phyloP scores from a whole-genome alignment of 2,113 vertebrate species.

The Pampusana beccarii region DNA sequence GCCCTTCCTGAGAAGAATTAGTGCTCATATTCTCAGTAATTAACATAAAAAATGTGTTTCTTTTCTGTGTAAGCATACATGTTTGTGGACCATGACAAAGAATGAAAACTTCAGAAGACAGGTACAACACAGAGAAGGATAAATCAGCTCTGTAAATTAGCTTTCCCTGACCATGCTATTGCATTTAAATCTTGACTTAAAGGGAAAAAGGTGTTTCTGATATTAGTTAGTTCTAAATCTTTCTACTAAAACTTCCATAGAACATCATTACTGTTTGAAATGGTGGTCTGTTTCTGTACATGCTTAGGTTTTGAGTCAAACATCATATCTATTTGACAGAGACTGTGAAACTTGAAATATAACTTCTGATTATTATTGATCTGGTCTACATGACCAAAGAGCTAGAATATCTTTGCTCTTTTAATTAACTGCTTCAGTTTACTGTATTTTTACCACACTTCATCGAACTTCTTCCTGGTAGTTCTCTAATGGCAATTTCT shows the following conservation, averaged over 20 bases:
- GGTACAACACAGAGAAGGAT: background rate
- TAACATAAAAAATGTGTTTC: background rate
- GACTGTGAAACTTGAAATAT: background rate
- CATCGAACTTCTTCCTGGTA: background rate
- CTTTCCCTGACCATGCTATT: background rate
- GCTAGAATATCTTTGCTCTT: background rate
- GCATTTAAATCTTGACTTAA: background rate
- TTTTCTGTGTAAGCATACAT: background rate
- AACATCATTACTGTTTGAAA: background rate
- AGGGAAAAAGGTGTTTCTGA: background rate
- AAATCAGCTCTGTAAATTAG: background rate
- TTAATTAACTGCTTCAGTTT: background rate
- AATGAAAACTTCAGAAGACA: background rate
- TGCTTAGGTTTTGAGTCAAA: background rate
- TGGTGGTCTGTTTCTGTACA: background rate
- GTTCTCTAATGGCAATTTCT: background rate
- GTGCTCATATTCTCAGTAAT: background rate
- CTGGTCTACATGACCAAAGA: background rate
- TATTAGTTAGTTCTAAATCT: background rate
- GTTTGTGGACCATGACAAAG: background rate
- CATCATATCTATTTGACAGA: background rate
- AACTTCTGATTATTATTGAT: background rate
- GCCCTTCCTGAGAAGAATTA: background rate
- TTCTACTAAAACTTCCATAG: background rate
- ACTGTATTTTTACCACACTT: background rate